These are phyloP conservation scores for Myopa testacea DNA, from an alignment of 2,888 invertebrate species.

Conservation along the genomic window DNA sequence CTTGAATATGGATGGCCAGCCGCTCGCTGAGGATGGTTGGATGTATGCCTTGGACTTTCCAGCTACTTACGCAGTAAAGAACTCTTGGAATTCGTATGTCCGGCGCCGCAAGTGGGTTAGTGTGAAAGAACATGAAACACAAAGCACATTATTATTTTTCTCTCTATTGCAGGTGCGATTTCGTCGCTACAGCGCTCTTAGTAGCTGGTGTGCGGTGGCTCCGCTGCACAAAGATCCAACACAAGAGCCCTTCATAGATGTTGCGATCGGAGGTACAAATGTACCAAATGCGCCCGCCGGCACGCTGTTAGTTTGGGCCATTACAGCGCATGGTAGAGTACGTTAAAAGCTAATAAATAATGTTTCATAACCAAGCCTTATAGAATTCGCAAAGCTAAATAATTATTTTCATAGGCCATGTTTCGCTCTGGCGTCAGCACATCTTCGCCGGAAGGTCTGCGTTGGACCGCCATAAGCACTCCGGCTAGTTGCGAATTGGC, in stretches of 20 bases:
- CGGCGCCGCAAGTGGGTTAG: conserved; percentile 87
- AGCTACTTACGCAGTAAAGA: conserved; percentile 81
- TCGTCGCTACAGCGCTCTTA: conserved; percentile 87
- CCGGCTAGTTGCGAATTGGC: conserved; percentile 84
- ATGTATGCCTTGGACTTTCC: conserved; percentile 94
- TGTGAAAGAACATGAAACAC: background rate
- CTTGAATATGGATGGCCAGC: conserved; percentile 85
- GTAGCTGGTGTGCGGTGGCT: conserved; percentile 93
- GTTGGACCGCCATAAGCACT: conserved; percentile 84
- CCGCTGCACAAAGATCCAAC: conserved; percentile 90
- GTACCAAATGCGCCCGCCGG: conserved; percentile 83
- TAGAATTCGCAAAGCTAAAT: background rate
- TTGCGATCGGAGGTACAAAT: conserved; percentile 86
- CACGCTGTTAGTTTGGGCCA: conserved; percentile 88
- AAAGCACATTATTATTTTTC: background rate
- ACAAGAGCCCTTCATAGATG: conserved; percentile 92
- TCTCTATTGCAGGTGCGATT: conserved; percentile 70
- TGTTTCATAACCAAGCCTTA: background rate
- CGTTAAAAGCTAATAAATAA: conserved; percentile 40
- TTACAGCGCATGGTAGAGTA: conserved; percentile 90
- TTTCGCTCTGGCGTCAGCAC: conserved; percentile 84
- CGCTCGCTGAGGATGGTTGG: conserved; percentile 92
- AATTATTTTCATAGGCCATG: conserved; percentile 75
- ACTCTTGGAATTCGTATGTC: conserved; percentile 92
- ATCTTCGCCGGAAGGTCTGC: conserved; percentile 86